These are phyloP conservation scores for Leucosticte australis DNA, from an alignment of 2,113 vertebrate genomes.

Conservation along the genomic window DNA sequence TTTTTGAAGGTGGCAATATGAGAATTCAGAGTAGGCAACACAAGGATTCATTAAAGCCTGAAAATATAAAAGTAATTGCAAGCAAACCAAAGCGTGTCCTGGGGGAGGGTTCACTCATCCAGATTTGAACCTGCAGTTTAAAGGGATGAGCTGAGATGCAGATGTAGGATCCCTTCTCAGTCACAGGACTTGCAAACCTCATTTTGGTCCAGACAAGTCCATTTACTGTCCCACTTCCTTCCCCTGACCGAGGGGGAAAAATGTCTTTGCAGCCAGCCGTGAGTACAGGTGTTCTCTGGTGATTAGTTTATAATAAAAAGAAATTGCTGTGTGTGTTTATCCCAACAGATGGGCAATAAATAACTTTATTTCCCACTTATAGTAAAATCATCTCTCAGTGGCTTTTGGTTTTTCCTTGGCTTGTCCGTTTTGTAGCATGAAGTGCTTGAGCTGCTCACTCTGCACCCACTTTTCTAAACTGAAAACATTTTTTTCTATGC, in stretches of 20 bases:
- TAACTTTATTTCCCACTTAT: neutral
- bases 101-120: neutral
- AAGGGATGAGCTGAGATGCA: neutral
- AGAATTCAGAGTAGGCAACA: neutral
- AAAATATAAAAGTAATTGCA: neutral
- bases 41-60: neutral
- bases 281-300: neutral
- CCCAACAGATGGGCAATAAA: neutral
- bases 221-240: neutral
- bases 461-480: neutral
- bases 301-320: neutral
- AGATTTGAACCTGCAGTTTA: neutral
- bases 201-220: neutral
- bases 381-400: neutral
- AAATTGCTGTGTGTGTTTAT: neutral
- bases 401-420: neutral
- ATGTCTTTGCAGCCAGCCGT: neutral
- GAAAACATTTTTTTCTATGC: neutral
- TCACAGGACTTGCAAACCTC: neutral
- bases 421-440: neutral
- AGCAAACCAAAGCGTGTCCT: neutral
- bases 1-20: neutral
- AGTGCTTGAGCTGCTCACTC: neutral
- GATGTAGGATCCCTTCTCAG: neutral
- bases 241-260: neutral